These are phyloP conservation scores for Salpingus planirostris DNA, from an alignment of 2,888 invertebrate genomes.

Conservation along the genomic window DNA sequence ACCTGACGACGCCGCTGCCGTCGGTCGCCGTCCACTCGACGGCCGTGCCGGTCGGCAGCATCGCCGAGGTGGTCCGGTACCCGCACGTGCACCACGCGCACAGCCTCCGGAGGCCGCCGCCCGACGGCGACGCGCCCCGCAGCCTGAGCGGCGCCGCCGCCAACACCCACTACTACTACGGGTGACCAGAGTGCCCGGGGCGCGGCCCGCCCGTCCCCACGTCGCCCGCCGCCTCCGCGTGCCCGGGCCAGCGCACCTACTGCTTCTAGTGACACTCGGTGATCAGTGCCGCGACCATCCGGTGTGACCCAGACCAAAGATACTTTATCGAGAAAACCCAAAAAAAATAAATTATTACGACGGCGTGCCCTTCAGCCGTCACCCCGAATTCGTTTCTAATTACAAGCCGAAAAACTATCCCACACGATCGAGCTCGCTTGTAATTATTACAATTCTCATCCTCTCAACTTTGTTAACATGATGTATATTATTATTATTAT, in stretches of 20 bases:
- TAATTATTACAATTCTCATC: constrained; percentile 10
- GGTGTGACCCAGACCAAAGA: constrained; percentile 32
- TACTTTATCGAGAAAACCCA: constrained; percentile 22
- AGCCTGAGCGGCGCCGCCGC: constrained; percentile 56
- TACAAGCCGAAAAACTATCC: constrained; percentile 5
- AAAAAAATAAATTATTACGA: constrained; percentile 4
- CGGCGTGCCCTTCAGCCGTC: neutral
- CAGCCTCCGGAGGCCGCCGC: constrained; percentile 35
- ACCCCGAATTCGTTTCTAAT: constrained; percentile 9
- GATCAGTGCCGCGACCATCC: constrained; percentile 19
- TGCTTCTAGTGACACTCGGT: constrained; percentile 31
- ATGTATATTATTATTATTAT: no score
- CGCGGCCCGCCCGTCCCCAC: constrained; percentile 26
- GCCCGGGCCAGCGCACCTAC: constrained; percentile 40
- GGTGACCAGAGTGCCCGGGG: constrained; percentile 52
- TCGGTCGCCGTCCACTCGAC: constrained; percentile 46
- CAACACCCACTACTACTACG: constrained; percentile 64
- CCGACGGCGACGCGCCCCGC: constrained; percentile 49
- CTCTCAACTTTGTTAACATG: constrained; percentile 11
- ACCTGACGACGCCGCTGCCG: constrained; percentile 61
- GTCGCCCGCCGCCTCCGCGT: constrained; percentile 31
- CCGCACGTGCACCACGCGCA: constrained; percentile 34
- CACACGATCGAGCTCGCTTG: constrained; percentile 4
- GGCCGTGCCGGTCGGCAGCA: constrained; percentile 32
- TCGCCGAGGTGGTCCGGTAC: constrained; percentile 37